These are phyloP conservation scores for Fistularia tabacaria DNA, from an alignment of 2,797 vertebrate genomes.

Conservation along the genomic window DNA sequence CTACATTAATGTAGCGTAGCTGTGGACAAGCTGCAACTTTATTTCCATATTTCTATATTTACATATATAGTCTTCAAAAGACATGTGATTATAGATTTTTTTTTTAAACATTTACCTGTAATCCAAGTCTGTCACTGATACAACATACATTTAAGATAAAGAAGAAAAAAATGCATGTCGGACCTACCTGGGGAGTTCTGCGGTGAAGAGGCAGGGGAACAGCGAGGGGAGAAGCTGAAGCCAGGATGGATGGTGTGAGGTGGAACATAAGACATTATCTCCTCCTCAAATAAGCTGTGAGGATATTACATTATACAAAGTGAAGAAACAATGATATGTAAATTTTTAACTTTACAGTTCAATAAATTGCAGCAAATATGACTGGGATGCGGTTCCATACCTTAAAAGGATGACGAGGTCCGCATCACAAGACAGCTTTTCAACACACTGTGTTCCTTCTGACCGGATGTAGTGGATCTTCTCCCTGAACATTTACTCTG, in stretches of 20 bases:
- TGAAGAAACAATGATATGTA: neutral
- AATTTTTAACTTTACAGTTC: neutral
- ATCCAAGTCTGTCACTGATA: no score
- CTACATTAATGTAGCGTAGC: no score
- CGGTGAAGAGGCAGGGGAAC: constrained; percentile 93
- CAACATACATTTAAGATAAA: neutral
- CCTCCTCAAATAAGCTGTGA: constrained; percentile 92
- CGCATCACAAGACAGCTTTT: constrained; percentile 94
- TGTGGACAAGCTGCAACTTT: no score
- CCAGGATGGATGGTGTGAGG: constrained; percentile 86
- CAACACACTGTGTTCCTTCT: constrained; percentile 90
- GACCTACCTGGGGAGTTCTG: constrained; percentile 92
- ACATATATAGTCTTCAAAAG: no score
- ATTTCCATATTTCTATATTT: no score
- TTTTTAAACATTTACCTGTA: no score
- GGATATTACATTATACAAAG: neutral
- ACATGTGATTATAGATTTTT: no score
- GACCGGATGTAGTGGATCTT: constrained; percentile 97
- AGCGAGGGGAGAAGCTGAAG: constrained; percentile 93
- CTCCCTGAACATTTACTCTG: constrained; percentile 75
- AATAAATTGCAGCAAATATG: neutral
- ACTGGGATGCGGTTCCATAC: constrained; percentile 59
- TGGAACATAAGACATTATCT: constrained; percentile 92
- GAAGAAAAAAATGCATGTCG: neutral
- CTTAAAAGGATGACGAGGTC: constrained; percentile 95